phyloP scores from a whole-genome alignment of 1,140 invertebrate species.

The Lepidotrigona ventralis region DNA sequence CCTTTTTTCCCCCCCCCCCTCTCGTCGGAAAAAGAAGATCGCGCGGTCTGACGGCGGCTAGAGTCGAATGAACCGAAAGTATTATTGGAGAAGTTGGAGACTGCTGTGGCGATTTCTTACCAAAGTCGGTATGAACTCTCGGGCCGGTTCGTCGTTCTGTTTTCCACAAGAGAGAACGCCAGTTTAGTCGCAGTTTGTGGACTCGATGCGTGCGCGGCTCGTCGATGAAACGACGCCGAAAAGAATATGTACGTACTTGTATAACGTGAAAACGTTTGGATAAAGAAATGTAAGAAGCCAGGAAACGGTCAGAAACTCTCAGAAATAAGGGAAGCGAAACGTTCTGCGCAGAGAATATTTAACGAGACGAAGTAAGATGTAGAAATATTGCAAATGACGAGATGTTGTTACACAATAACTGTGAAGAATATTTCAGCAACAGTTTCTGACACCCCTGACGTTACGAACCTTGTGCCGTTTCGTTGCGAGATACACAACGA shows the following conservation, averaged over 20 bases:
- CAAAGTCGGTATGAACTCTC: conserved; percentile 34
- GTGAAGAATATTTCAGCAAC: not conserved
- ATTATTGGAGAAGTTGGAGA: conserved; percentile 58
- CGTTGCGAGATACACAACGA: not conserved
- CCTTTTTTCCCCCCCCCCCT: not conserved
- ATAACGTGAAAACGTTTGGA: not conserved
- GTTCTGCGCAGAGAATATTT: not conserved
- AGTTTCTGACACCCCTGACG: not conserved
- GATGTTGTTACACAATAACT: not conserved
- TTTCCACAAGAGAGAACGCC: not conserved
- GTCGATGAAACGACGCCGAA: not conserved
- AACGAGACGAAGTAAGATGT: not conserved
- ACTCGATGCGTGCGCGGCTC: not conserved
- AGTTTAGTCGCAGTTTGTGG: not conserved
- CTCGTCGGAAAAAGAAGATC: conserved; percentile 21
- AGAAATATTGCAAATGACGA: not conserved
- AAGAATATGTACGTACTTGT: too few species aligned
- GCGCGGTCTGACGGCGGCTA: not conserved
- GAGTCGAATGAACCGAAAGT: conserved; percentile 39
- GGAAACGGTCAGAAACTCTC: not conserved
- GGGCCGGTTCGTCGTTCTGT: conserved; percentile 16
- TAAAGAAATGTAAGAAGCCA: too few species aligned
- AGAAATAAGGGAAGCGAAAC: not conserved
- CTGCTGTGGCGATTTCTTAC: conserved; percentile 41
- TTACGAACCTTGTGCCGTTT: not conserved